A percentile compares a stretch with the other conserved stretches of the same genome.
Conservation (phyloP, 1,140 invertebrate species). For the Lamellibrachia luymesi region DNA sequence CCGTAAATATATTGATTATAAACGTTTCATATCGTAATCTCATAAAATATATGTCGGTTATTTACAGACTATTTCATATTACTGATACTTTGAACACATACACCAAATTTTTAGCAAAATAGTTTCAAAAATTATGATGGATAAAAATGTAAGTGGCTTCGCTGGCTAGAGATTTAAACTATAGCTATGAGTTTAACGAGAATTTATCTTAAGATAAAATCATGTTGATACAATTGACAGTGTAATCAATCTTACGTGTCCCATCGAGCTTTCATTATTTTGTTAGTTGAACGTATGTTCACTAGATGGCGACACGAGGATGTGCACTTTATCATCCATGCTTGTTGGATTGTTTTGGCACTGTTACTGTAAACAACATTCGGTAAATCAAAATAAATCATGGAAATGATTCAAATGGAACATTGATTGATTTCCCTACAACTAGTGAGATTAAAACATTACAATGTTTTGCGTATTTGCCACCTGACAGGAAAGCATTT, state of each 20-base stretch:
- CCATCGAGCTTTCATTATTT: background rate
- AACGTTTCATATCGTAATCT: too few species aligned
- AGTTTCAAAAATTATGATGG: too few species aligned
- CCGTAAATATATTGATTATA: too few species aligned
- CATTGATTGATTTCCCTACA: too few species aligned
- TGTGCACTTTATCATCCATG: background rate
- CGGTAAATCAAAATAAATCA: too few species aligned
- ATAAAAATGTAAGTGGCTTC: too few species aligned
- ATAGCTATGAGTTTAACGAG: background rate
- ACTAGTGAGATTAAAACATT: too few species aligned
- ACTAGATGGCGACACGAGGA: background rate
- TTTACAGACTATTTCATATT: background rate
- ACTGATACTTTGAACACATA: too few species aligned
- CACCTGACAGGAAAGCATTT: too few species aligned
- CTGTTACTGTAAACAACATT: background rate
- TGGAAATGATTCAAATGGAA: too few species aligned
- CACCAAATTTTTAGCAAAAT: too few species aligned
- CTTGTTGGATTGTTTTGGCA: background rate
- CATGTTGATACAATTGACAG: background rate
- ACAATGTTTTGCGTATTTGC: too few species aligned
- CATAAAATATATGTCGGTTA: background rate
- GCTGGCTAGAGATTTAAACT: background rate
- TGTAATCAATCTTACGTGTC: background rate
- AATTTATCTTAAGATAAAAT: background rate
- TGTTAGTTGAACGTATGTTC: background rate